These are phyloP conservation scores for Synanthedon formicaeformis DNA, from an alignment of 2,888 invertebrate genomes.

Conservation along the genomic window DNA sequence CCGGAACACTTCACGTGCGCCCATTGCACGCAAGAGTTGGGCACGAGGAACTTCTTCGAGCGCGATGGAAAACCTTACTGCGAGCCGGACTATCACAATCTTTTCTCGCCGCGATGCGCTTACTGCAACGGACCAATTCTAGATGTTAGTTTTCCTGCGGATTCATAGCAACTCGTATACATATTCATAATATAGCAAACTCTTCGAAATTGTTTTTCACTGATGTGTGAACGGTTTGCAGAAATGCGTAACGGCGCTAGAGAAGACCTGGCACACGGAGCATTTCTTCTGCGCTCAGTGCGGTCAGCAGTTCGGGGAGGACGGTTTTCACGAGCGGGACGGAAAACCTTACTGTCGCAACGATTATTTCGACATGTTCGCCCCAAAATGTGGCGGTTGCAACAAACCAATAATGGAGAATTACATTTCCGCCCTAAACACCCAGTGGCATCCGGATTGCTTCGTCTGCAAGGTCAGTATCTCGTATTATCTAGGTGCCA, in stretches of 20 bases:
- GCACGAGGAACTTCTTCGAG: conserved; percentile 98
- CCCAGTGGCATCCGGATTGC: conserved; percentile 99
- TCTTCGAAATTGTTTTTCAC: neutral
- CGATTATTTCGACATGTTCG: conserved; percentile 98
- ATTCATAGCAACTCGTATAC: neutral
- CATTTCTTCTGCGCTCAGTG: conserved; percentile 99
- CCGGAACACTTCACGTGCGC: conserved; percentile 99
- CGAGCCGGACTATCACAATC: conserved; percentile 97
- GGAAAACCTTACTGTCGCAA: conserved; percentile 96
- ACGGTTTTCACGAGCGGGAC: conserved; percentile 96
- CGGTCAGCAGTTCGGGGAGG: conserved; percentile 96
- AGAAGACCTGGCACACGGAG: conserved; percentile 98
- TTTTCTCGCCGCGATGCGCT: conserved; percentile 98
- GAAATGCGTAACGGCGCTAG: conserved; percentile 99
- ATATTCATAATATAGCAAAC: neutral
- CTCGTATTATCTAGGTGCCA: too few relatives aligned
- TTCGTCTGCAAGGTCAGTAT: conserved; percentile 97
- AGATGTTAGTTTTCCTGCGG: conserved; percentile 78
- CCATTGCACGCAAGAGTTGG: conserved; percentile 96
- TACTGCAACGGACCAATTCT: conserved; percentile 99
- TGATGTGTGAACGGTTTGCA: conserved; percentile 53
- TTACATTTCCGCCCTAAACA: conserved; percentile 96
- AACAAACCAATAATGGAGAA: conserved; percentile 96
- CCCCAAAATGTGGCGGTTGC: conserved; percentile 97
- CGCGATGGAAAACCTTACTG: conserved; percentile 97